phyloP scores from a whole-genome alignment of 2,797 vertebrate species.

The Tangara arthus region DNA sequence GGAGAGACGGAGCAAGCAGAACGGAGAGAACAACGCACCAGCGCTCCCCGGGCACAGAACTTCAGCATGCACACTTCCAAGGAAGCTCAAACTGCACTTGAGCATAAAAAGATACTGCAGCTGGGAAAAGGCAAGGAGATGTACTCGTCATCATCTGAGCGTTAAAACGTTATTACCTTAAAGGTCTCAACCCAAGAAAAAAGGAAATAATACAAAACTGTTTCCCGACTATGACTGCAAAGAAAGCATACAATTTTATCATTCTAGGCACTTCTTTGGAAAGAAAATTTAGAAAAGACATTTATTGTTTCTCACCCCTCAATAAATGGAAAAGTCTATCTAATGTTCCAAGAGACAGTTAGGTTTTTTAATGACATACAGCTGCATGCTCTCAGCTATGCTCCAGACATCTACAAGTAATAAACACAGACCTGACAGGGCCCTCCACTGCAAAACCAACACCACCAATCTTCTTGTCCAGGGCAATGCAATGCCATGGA shows the following conservation, averaged over 20 bases:
- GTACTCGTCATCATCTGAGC: not conserved
- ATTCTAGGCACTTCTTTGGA: not conserved
- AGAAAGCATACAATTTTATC: not conserved
- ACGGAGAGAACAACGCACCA: fast-evolving
- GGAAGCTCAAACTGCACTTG: not conserved
- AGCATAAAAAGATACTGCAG: not conserved
- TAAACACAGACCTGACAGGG: not conserved
- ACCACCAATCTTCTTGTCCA: not conserved
- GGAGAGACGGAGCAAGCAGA: not conserved
- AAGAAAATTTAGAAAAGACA: not conserved
- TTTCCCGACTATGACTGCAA: not conserved
- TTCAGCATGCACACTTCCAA: fast-evolving
- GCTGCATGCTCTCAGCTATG: not conserved
- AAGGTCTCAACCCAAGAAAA: not conserved
- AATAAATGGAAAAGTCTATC: not conserved
- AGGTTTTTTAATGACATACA: not conserved
- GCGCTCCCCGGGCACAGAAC: not conserved
- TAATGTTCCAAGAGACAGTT: not conserved
- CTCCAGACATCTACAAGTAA: not conserved
- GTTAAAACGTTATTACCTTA: not conserved
- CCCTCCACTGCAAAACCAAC: not conserved
- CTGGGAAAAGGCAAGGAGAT: not conserved
- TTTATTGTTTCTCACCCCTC: not conserved
- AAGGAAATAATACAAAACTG: not conserved
- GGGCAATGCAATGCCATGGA: not conserved